Evolutionary conservation across 2,888 invertebrate genomes (phyloP), one percentile per base, ranked within the genome.

Genomic region (Chromoteleia sp.): DNA sequence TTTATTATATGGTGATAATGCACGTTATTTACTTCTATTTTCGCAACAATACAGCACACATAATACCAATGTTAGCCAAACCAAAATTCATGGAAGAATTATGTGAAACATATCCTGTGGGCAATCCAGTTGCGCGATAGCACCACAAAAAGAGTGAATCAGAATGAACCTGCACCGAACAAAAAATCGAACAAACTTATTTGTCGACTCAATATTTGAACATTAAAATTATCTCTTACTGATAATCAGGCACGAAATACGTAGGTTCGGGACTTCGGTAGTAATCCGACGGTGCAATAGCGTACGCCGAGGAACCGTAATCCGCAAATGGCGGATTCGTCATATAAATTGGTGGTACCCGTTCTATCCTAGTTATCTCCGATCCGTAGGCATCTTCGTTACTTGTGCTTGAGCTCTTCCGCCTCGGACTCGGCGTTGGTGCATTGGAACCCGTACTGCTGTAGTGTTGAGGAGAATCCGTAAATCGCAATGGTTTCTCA

Each of bases 391-490:
- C 88, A 85, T 95, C 94, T n/a, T 95, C 95, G 52, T 95, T 94
- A 81, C 92, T 93, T 10, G 95, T 94, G 43, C 94, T 94, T 86
- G 95, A 95, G 0, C 95, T 95, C 84, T 96, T 96, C 56, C 96
- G 93, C 21, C 96, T 92, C 0, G 96, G 96, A 4, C 96, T 95
- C 0, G 95, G 94, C 6, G 95, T 94, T 61, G 95, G 94, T 5
- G 93, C 93, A 83, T 93, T 93, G 0, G 92, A 92, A 63, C 92
- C 90, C 50, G 93, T 93, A 2, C 93, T 90, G 68, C 92, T 93
- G 90, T 95, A 95, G 87, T 95, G 95, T 74, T 95, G 95, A 10
- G 95, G 96, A 0, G 95, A 95, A 90, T 96, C 96, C 0, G 96
- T 95, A 91, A 96, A 96, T 68, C 96, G 93, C 56, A 96, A 92